Conservation (phyloP, 2,797 vertebrate species). For the Todus mexicanus region DNA sequence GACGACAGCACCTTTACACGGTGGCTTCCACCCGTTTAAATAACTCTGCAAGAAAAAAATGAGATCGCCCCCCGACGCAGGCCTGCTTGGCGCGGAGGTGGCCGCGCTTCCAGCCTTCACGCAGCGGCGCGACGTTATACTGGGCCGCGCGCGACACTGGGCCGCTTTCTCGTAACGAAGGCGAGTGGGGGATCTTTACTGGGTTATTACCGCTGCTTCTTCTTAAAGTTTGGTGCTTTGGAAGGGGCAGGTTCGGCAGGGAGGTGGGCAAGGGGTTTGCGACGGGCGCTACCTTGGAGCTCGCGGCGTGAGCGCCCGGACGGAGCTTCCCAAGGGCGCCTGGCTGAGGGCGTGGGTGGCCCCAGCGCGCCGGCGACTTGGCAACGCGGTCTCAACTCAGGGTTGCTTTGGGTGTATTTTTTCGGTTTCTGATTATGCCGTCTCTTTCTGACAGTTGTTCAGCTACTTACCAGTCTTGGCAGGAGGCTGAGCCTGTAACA, state of each 20-base stretch:
- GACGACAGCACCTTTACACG: fast-evolving
- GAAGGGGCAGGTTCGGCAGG: neutral
- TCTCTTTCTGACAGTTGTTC: slow-evolving; percentile 57
- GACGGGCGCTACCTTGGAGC: neutral
- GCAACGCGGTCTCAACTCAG: neutral
- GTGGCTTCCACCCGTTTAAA: neutral
- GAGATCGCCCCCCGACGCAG: too few species aligned
- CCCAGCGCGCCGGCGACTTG: fast-evolving
- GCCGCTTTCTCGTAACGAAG: neutral
- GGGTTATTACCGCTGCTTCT: neutral
- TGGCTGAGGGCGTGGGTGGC: neutral
- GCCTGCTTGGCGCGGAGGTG: neutral
- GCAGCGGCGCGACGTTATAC: neutral
- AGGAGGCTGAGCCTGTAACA: slow-evolving; percentile 59
- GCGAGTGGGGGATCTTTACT: neutral
- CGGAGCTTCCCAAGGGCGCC: neutral
- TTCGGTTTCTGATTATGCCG: neutral
- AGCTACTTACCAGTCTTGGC: slow-evolving; percentile 60
- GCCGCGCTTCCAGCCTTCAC: neutral
- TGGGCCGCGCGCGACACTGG: fast-evolving
- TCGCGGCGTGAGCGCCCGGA: fast-evolving
- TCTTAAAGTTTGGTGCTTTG: neutral
- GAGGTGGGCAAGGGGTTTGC: neutral
- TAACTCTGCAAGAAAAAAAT: neutral
- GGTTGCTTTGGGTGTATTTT: neutral